These are phyloP conservation scores for Tyto alba DNA, from an alignment of 2,113 vertebrate species.

Conservation along the genomic window DNA sequence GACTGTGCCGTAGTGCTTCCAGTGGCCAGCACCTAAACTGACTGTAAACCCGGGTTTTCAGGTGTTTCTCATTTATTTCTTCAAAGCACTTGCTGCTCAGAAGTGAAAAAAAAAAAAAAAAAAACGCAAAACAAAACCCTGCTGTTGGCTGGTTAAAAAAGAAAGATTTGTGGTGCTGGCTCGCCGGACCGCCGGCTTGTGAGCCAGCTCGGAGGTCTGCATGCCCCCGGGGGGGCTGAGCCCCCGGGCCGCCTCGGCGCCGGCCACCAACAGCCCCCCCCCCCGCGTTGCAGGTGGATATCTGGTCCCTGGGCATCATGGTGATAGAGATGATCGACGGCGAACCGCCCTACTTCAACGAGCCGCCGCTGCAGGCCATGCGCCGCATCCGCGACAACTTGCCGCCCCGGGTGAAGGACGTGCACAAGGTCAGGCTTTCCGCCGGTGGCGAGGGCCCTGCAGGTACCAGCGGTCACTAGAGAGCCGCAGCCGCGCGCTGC, in stretches of 20 bases:
- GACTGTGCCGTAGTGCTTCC: not conserved
- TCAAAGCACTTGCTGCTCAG: not conserved
- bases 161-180: too few species aligned
- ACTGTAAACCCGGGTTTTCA: not conserved
- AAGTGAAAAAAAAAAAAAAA: not conserved
- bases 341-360: conserved; percentile 97
- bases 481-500: accelerated
- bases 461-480: accelerated
- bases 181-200: not conserved
- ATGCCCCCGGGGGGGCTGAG: too few species aligned
- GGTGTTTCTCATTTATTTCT: not conserved
- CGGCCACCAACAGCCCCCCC: too few species aligned
- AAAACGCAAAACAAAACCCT: too few species aligned
- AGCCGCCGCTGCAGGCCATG: conserved; percentile 98
- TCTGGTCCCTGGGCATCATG: conserved; percentile 99
- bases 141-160: not conserved
- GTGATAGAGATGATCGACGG: conserved; percentile 99
- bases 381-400: conserved; percentile 97
- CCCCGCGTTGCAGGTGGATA: conserved; percentile 86
- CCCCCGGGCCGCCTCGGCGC: too few species aligned
- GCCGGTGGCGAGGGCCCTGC: accelerated
- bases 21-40: not conserved
- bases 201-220: not conserved
- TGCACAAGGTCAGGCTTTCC: conserved; percentile 84
- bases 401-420: conserved; percentile 90